These are phyloP conservation scores for Onchidella celtica DNA, from an alignment of 2,888 invertebrate species.

Conservation along the genomic window DNA sequence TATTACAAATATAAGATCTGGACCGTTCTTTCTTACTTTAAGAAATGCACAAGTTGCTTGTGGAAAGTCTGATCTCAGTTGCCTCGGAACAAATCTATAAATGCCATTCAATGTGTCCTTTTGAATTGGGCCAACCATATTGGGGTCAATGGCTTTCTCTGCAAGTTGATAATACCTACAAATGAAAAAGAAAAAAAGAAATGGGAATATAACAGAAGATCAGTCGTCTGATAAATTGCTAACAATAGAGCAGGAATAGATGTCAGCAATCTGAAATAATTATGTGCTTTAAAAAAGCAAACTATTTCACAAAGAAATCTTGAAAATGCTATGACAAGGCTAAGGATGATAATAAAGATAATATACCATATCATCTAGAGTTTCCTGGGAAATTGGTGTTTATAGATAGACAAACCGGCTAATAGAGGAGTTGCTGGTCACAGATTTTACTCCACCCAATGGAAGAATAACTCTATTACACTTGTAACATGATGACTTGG, in stretches of 20 bases:
- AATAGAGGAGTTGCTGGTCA: too few relatives aligned
- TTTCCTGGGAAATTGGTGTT: too few relatives aligned
- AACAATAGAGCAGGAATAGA: neutral
- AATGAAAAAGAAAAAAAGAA: neutral
- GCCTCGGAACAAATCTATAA: slow-evolving; percentile 69
- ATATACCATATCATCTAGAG: too few relatives aligned
- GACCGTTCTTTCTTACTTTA: slow-evolving; percentile 58
- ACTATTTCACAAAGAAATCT: too few relatives aligned
- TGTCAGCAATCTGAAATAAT: neutral
- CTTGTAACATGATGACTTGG: too few relatives aligned
- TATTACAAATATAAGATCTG: too few relatives aligned
- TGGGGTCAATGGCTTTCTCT: slow-evolving; percentile 72
- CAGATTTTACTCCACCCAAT: too few relatives aligned
- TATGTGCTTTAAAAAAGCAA: neutral
- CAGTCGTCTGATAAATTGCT: neutral
- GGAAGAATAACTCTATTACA: too few relatives aligned
- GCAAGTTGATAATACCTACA: slow-evolving; percentile 75
- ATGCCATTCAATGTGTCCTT: slow-evolving; percentile 69
- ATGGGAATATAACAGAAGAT: neutral
- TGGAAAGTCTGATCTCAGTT: slow-evolving; percentile 60
- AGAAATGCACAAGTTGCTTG: slow-evolving; percentile 68
- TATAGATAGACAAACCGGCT: too few relatives aligned
- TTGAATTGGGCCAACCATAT: slow-evolving; percentile 74
- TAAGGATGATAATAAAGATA: too few relatives aligned
- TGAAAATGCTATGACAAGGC: too few relatives aligned